phyloP scores from a whole-genome alignment of 2,888 invertebrate genomes.

The Xylota sylvarum region DNA sequence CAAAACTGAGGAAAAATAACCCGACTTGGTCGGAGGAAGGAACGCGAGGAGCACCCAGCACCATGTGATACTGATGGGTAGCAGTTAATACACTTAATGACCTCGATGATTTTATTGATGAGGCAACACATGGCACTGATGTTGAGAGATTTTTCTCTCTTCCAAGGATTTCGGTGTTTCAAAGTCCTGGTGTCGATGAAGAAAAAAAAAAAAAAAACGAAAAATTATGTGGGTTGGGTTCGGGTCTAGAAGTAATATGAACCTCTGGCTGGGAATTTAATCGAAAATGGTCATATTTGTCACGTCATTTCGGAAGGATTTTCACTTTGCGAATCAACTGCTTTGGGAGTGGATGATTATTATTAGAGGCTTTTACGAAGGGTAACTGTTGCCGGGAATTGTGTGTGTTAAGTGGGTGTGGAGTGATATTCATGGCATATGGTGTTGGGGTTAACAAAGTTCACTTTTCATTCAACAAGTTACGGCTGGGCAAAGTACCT shows the following conservation, averaged over 20 bases:
- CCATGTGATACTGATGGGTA: constrained; percentile 83
- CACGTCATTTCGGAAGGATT: constrained; percentile 65
- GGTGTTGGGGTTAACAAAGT: constrained; percentile 1
- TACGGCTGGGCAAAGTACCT: background rate
- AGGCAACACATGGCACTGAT: constrained; percentile 80
- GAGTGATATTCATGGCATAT: constrained; percentile 3
- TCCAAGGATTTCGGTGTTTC: constrained; percentile 32
- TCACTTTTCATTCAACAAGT: background rate
- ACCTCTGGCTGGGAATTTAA: constrained; percentile 49
- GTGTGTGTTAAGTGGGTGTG: constrained; percentile 13
- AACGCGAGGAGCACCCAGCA: constrained; percentile 74
- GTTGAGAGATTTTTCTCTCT: constrained; percentile 74
- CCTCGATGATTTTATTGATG: constrained; percentile 85
- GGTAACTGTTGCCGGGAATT: constrained; percentile 3
- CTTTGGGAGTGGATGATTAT: constrained; percentile 15
- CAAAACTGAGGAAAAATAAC: constrained; percentile 25
- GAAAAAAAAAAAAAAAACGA: background rate
- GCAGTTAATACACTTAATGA: constrained; percentile 85
- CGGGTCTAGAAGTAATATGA: constrained; percentile 15
- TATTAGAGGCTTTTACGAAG: constrained; percentile 1
- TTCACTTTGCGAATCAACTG: constrained; percentile 57
- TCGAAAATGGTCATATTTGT: constrained; percentile 73
- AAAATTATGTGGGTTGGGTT: constrained; percentile 43
- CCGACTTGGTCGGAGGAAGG: constrained; percentile 20
- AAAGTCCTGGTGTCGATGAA: background rate